phyloP scores from a whole-genome alignment of 2,797 vertebrate species.

The Anolis apletophallus region DNA sequence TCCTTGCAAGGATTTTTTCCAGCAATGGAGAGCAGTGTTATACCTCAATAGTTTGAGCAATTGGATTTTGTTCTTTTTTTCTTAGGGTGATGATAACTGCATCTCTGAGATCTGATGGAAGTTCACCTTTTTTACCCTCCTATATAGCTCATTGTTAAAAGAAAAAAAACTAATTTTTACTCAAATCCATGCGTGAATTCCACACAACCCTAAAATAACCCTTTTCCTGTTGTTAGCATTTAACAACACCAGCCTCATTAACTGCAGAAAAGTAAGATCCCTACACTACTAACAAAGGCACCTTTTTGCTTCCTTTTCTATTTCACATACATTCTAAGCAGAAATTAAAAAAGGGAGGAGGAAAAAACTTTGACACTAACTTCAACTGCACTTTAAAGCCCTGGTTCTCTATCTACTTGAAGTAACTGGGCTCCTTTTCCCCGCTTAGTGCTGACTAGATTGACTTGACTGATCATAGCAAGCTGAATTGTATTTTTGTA shows the following conservation, averaged over 20 bases:
- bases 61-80: too few relatives aligned
- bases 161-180: background rate
- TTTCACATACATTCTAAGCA: background rate
- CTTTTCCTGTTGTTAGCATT: background rate
- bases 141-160: background rate
- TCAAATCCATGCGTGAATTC: background rate
- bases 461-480: conserved; percentile 63
- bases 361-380: conserved; percentile 49
- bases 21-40: too few relatives aligned
- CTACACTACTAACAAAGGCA: conserved; percentile 6
- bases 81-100: too few relatives aligned
- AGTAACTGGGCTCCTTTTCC: conserved; percentile 55
- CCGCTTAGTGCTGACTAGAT: conserved; percentile 52
- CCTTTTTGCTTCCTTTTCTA: background rate
- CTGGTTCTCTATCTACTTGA: conserved; percentile 42
- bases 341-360: conserved; percentile 11
- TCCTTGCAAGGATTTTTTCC: too few relatives aligned
- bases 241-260: background rate
- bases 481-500: conserved; percentile 74
- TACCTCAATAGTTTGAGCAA: too few relatives aligned
- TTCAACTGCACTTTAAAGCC: conserved; percentile 42
- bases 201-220: background rate
- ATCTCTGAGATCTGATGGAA: too few relatives aligned
- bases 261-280: conserved; percentile 6
- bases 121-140: too few relatives aligned